These are phyloP conservation scores for Vulpes lagopus DNA, from an alignment of 2,113 vertebrate species.

Conservation along the genomic window DNA sequence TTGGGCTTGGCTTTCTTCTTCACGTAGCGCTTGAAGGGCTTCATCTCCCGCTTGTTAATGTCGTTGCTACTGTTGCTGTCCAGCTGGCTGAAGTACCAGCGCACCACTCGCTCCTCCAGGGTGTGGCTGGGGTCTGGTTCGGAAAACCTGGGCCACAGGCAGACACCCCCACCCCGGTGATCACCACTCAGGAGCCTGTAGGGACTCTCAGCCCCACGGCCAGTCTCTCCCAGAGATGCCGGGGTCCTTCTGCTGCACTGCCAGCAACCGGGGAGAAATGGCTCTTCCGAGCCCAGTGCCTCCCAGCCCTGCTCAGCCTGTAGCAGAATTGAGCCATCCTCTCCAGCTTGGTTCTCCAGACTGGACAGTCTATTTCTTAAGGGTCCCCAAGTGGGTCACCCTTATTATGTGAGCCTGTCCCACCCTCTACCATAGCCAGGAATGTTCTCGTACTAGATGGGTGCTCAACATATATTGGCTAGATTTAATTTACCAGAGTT, in stretches of 20 bases:
- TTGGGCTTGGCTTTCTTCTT: constrained; percentile 99
- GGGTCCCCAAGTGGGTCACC: background rate
- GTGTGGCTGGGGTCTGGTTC: constrained; percentile 99
- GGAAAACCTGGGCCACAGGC: constrained; percentile 90
- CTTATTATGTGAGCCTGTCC: background rate
- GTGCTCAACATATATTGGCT: background rate
- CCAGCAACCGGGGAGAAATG: background rate
- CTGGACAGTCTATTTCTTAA: background rate
- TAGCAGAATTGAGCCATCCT: background rate
- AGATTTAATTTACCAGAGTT: background rate
- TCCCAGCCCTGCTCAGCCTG: no score
- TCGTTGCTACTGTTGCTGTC: constrained; percentile 96
- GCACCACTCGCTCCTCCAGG: constrained; percentile 96
- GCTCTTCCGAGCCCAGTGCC: background rate
- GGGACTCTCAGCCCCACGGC: background rate
- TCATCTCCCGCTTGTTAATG: constrained; percentile 97
- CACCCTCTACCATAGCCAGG: background rate
- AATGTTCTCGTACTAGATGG: background rate
- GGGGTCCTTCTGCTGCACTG: background rate
- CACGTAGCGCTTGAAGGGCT: constrained; percentile 97
- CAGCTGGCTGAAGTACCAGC: constrained; percentile 98
- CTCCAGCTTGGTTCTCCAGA: background rate
- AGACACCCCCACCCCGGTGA: constrained; percentile 55
- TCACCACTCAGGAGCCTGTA: background rate
- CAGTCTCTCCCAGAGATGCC: background rate